Base-by-base conservation (phyloP, 2,113 vertebrate genomes). In the Spea bombifrons region DNA sequence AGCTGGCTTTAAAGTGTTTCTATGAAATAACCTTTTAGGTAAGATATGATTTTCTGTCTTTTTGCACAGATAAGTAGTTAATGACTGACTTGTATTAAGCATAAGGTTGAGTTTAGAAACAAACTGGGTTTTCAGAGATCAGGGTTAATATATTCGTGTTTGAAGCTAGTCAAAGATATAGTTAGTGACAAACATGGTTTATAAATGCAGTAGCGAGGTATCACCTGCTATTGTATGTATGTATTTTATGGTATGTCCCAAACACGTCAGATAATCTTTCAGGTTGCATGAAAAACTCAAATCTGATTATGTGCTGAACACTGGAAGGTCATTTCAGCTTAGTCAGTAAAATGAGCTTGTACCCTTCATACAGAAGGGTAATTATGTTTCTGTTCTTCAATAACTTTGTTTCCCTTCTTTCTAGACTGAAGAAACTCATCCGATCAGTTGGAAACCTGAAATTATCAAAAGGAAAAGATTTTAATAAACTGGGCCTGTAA, bases 401-500 rank as follows among this genome's bases (percentile, higher is more conserved):
- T 8, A 53, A 53, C 50, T 52, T 52, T 72, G 10, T 81, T 67
- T 57, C 86, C 76, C 86, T 73, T 84, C 17, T 52, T 53, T 91
- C 76, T 76, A 99, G 97, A 98, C 96, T 48, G 97, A 99, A 90
- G 96, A 99, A 91, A 94, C 92, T 63, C 97, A 99, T 85, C 96
- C 97, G 6, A 84, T 99, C 91, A 99, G 93, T 90, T 98, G 97
- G 97, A 99, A 99, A 86, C 97, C 97, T 84, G 96, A 99, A 90
- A 99, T 99, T 85, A 94, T 99, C 87, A 99, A 99, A 87, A 95
- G 96, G 84, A 99, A 98, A 84, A 88, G 96, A 90, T 99, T 97
- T 90, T 99, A 91, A 88, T 83, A 78, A 0, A 0, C 73, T 44
- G 5, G 63, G 5, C 83, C 74, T 84, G 81, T 48, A 3, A 43